These are phyloP conservation scores for Epicampocera succincta DNA, from an alignment of 2,888 invertebrate genomes.

Conservation along the genomic window DNA sequence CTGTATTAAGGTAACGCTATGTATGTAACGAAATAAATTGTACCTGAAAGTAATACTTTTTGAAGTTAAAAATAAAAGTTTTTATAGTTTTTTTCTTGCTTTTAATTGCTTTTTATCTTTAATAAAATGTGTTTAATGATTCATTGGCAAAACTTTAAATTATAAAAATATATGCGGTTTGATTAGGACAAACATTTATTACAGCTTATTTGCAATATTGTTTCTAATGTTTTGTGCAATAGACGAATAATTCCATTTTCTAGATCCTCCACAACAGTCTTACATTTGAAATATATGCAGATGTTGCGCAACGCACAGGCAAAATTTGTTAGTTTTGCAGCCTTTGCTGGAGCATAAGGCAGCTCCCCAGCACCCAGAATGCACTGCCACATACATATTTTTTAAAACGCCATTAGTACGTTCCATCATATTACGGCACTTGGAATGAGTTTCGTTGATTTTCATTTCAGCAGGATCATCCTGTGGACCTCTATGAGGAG, in stretches of 20 bases:
- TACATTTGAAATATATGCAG: constrained; percentile 19
- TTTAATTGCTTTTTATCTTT: not conserved
- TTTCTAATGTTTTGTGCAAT: constrained; percentile 13
- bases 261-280: constrained; percentile 1
- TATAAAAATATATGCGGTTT: not conserved
- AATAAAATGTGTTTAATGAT: too few species aligned
- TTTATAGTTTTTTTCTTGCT: not conserved
- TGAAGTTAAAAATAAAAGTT: too few species aligned
- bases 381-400: too few species aligned
- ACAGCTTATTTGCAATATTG: not conserved
- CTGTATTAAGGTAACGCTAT: too few species aligned
- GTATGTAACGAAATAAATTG: not conserved
- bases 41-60: not conserved
- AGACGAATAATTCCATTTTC: constrained; percentile 8
- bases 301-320: constrained; percentile 37
- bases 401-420: too few species aligned
- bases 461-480: constrained; percentile 35
- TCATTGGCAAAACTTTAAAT: not conserved
- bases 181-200: not conserved
- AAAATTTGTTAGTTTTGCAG: constrained; percentile 24
- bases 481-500: not conserved
- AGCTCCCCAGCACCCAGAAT: too few species aligned
- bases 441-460: constrained; percentile 51
- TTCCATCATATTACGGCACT: constrained; percentile 55
- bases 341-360: constrained; percentile 11